Conservation (phyloP, 2,888 invertebrate genomes). For the Mycalesis mineus region DNA sequence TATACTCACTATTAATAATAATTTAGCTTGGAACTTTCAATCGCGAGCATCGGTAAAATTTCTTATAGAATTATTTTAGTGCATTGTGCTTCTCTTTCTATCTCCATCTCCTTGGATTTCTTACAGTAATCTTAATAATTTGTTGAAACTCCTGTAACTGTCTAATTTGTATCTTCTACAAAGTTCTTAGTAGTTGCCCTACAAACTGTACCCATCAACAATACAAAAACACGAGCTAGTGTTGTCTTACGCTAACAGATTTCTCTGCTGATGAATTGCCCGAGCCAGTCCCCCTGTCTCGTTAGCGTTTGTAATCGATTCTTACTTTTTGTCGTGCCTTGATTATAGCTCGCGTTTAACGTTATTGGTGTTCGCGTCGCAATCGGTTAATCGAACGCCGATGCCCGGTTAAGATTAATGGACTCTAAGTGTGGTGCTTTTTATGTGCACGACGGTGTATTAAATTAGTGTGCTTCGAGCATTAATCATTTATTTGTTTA, state of each 20-base stretch:
- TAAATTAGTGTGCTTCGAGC: constrained; percentile 17
- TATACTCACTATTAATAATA: too few species aligned
- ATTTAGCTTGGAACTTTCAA: too few species aligned
- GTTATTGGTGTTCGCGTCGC: constrained; percentile 26
- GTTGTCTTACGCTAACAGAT: constrained; percentile 31
- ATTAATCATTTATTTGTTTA: constrained; percentile 11
- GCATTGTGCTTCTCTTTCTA: too few species aligned
- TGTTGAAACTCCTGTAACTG: too few species aligned
- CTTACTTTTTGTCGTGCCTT: constrained; percentile 31
- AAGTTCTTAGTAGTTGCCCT: too few species aligned
- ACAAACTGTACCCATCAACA: too few species aligned
- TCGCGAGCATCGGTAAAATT: too few species aligned
- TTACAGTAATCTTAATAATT: too few species aligned
- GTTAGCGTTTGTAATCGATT: constrained; percentile 41
- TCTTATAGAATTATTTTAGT: too few species aligned
- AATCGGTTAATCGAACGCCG: constrained; percentile 26
- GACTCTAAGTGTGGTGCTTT: constrained; percentile 22
- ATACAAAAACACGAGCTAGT: constrained; percentile 37
- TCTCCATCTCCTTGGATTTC: too few species aligned
- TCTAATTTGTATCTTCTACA: too few species aligned
- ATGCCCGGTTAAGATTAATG: constrained; percentile 26
- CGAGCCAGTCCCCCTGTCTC: constrained; percentile 41
- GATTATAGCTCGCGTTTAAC: constrained; percentile 27
- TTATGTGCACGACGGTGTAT: constrained; percentile 13
- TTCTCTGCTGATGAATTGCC: constrained; percentile 48